Evolutionary conservation across 2,888 invertebrate species (phyloP), one percentile per base, ranked within the genome.

Genomic region (Embidobia sp.): DNA sequence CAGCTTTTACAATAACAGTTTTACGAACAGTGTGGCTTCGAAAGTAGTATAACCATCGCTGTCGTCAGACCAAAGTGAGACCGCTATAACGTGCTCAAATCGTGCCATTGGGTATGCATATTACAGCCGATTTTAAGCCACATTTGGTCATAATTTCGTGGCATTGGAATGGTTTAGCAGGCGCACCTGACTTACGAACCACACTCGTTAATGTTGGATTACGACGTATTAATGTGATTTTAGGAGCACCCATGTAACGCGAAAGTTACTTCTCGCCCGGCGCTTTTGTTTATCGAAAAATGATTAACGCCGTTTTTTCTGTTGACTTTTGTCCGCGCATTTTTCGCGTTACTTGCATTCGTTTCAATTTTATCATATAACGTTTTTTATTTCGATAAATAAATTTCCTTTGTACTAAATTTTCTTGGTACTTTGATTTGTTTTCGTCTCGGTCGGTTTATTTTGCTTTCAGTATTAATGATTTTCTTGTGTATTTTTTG

Each of bases 41-140:
- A 40, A 70, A 72, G 53, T 70, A 42, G 70, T 61, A 61, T 51
- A 61, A 59, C 59, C 61, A 53, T 53, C 46, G 22, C 46, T 70
- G 61, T 63, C 53, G 70, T 70, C 70, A 27, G 70, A 44, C 70
- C 26, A 53, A 51, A 61, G 37, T 61, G 53, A 59, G 33, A 35
- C 49, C 59, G 53, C 61, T 70, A 70, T 26, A 35, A 51, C 31
- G 61, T 51, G 51, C 44, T 61, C 37, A 46, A 70, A 44, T 70
- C 42, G 53, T 63, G 61, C 53, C 53, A 61, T 46, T 46, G 61
- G 53, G 53, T 61, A 53, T 70, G 35, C 53, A 70, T 63, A 63
- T 53, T 70, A 37, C 53, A 31, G 51, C 44, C 63, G 53, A 70
- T 70, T 70, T 70, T 70, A 19, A 61, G 37, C 61, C 35, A 46